Conservation (phyloP, 2,888 invertebrate genomes). For the Campoletis raptor region DNA sequence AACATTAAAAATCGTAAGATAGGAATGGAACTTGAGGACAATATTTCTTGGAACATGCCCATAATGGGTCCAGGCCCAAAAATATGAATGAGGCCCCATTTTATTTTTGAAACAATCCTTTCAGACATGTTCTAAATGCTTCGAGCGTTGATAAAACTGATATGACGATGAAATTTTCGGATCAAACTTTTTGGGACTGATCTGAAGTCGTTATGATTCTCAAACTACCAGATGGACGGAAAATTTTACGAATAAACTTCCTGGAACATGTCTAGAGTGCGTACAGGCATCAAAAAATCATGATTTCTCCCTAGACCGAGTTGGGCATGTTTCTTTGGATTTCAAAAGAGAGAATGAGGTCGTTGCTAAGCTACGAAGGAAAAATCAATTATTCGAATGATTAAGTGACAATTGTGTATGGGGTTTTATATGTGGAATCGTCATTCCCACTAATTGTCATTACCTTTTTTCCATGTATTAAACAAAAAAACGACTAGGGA, state of each 20-base stretch:
- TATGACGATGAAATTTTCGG: neutral
- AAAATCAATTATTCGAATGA: conserved; percentile 65
- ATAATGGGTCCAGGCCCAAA: neutral
- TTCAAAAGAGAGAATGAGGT: conserved; percentile 52
- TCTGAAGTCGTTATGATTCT: neutral
- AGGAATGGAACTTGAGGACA: neutral
- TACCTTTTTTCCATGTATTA: neutral
- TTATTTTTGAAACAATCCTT: neutral
- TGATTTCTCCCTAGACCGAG: neutral
- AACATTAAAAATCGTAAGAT: neutral
- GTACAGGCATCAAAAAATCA: no score
- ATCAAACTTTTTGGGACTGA: neutral
- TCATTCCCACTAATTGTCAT: neutral
- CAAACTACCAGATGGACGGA: no score
- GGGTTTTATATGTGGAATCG: neutral
- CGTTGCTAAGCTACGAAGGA: conserved; percentile 20
- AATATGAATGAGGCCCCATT: neutral
- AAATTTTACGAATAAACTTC: neutral
- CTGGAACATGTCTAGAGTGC: neutral
- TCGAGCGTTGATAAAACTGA: neutral
- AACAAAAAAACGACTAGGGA: neutral
- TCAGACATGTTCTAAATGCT: neutral
- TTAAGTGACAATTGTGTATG: neutral
- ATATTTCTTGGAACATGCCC: neutral
- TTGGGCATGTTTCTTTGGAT: conserved; percentile 8